A percentile compares a stretch with the other conserved stretches of the same genome.
These are phyloP conservation scores for Podarcis lilfordi DNA, from an alignment of 2,797 vertebrate species.

Conservation along the genomic window DNA sequence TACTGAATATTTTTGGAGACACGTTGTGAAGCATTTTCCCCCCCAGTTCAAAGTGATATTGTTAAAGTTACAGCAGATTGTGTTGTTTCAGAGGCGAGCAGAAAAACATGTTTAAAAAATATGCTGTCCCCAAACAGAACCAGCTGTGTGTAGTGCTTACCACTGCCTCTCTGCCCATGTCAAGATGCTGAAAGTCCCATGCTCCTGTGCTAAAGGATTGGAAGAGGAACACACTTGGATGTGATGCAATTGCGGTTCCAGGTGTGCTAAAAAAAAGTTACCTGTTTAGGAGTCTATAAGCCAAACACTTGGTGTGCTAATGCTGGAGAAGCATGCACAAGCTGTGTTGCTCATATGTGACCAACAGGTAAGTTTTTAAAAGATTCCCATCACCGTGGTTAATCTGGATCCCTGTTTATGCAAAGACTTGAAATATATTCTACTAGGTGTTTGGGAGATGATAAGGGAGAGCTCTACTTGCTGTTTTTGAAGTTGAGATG, in stretches of 20 bases:
- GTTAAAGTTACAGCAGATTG: not conserved
- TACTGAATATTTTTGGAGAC: slow-evolving; percentile 3
- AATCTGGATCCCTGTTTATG: not conserved
- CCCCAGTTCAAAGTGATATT: not conserved
- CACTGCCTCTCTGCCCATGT: not conserved
- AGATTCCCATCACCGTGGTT: not conserved
- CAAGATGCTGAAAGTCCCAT: not conserved
- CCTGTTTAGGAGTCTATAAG: not conserved
- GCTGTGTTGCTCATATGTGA: not conserved
- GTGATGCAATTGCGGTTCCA: not conserved
- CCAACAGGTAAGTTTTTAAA: not conserved
- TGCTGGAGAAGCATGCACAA: not conserved
- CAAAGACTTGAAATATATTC: not conserved
- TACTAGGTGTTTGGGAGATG: not conserved
- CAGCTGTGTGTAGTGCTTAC: not conserved
- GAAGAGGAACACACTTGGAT: not conserved
- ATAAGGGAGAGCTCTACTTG: not conserved
- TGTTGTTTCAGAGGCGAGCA: not conserved
- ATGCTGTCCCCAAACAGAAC: not conserved
- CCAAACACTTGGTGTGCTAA: not conserved
- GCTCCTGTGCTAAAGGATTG: not conserved
- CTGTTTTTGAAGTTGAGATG: not conserved
- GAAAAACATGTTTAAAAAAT: not conserved
- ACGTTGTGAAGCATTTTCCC: not conserved
- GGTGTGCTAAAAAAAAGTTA: not conserved